Evolutionary conservation across 2,113 vertebrate genomes (phyloP), one percentile per base, ranked within the genome.

Genomic region (Dromaius novaehollandiae): DNA sequence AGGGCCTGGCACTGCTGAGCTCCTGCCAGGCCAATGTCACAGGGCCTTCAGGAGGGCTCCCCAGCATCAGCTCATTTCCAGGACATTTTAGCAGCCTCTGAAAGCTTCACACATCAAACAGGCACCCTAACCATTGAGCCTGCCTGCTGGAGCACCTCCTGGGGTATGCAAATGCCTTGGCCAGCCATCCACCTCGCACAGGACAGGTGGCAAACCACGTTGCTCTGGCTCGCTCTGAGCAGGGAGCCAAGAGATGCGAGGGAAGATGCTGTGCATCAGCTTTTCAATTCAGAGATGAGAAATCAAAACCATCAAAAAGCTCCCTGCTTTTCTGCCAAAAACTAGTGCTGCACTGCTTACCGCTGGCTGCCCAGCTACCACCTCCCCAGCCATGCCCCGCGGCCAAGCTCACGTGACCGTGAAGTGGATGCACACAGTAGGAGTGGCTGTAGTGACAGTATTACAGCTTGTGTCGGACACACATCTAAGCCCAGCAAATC

Each of bases 391-490:
- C 0, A 0, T 96, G 91, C 91, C 96, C 93, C 7, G 19, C 7
- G 2, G 95, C 94, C 2, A 0, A 82, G 78, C 91, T 63, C 95
- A 94, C 66, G 63, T 97, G 94, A 94, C 6, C 0, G 78, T 21
- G 75, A 86, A 93, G 94, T 60, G 95, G 94, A 85, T 94, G 96
- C 87, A 91, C 71, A 95, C 78, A 12, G 96, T 46, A 96, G 95
- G 94, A 95, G 96, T 94, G 94, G 96, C 95, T 86, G 91, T 88
- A 89, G 91, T 88, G 96, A 94, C 91, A 96, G 93, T 20, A 0
- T 89, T 94, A 74, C 85, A 65, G 91, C 91, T 91, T 28, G 38
- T 89, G 89, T 82, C 93, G 85, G 0, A 97, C 93, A 94, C 93
- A 87, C 78, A 42, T 75, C 93, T 69, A 90, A 95, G 84, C 94